phyloP scores from a whole-genome alignment of 1,140 invertebrate species.

The Batillaria attramentaria region DNA sequence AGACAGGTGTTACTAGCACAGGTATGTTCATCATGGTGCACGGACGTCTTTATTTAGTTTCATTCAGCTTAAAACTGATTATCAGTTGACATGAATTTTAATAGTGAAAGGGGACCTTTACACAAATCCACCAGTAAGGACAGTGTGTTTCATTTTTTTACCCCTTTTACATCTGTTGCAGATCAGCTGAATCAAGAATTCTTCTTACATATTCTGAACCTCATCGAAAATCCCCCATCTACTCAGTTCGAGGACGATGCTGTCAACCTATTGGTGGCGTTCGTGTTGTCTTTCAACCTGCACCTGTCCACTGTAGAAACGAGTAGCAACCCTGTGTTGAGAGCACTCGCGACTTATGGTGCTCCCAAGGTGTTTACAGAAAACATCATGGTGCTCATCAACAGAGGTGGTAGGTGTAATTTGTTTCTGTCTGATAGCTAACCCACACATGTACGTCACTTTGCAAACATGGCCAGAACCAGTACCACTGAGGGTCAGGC shows the following conservation, averaged over 20 bases:
- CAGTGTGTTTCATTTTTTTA: no score
- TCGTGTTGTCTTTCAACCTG: constrained; percentile 90
- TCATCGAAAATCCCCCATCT: constrained; percentile 85
- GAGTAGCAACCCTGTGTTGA: constrained; percentile 82
- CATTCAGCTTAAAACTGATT: no score
- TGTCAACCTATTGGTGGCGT: constrained; percentile 85
- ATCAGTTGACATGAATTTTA: no score
- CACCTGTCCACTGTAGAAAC: constrained; percentile 79
- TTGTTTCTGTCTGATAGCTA: no score
- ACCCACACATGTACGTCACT: no score
- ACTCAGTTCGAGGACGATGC: constrained; percentile 82
- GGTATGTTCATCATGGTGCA: no score
- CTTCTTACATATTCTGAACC: constrained; percentile 83
- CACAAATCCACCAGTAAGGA: no score
- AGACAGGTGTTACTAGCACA: no score
- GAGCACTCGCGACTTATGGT: constrained; percentile 80
- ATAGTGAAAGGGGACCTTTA: no score
- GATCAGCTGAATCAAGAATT: constrained; percentile 87
- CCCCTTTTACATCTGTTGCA: constrained; percentile 71
- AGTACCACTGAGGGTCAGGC: no score
- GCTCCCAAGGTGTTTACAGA: constrained; percentile 90
- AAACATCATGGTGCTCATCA: constrained; percentile 88
- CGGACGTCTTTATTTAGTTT: no score
- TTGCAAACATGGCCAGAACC: no score
- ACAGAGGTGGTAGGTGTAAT: constrained; percentile 86